Percentiles rank a stretch among this genome's conserved stretches.
Evolutionary conservation across 2,797 vertebrate genomes (phyloP).

Genomic region (Enteromius unitaeniatus): DNA sequence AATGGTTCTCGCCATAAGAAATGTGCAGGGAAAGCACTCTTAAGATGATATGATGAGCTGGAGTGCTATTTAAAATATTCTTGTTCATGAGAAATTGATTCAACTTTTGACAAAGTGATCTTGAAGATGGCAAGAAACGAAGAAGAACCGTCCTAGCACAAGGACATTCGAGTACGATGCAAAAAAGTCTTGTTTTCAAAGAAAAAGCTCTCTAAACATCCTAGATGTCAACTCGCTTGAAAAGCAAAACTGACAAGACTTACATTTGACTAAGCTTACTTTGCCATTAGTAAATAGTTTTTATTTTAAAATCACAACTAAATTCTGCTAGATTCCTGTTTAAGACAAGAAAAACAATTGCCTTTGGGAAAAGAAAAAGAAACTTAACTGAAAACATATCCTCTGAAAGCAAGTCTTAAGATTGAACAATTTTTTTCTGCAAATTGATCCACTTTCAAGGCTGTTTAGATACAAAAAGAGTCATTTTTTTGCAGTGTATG

Average conservation of each 20-base stretch:
- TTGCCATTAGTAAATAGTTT: not conserved
- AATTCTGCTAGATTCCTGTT: not conserved
- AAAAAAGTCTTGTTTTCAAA: not conserved
- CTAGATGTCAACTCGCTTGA: not conserved
- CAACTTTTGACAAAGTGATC: conserved; percentile 7
- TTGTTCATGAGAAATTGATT: conserved; percentile 44
- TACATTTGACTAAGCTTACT: not conserved
- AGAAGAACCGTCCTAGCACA: not conserved
- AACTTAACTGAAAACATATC: not conserved
- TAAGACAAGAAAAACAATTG: not conserved
- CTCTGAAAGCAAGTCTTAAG: not conserved
- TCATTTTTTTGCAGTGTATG: conserved; percentile 11
- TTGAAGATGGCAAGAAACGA: conserved; percentile 11
- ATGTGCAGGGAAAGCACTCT: conserved; percentile 10
- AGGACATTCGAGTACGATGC: not conserved
- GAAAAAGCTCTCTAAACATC: not conserved
- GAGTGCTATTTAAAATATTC: conserved; percentile 18
- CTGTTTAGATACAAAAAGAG: not conserved
- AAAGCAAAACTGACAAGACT: not conserved
- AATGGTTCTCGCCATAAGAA: not conserved
- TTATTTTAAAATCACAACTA: not conserved
- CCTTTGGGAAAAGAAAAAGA: not conserved
- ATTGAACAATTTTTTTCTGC: not conserved
- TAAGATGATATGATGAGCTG: conserved; percentile 13
- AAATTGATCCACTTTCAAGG: not conserved